Conservation (phyloP, 2,888 invertebrate species). For the Ennomos quercinarius region DNA sequence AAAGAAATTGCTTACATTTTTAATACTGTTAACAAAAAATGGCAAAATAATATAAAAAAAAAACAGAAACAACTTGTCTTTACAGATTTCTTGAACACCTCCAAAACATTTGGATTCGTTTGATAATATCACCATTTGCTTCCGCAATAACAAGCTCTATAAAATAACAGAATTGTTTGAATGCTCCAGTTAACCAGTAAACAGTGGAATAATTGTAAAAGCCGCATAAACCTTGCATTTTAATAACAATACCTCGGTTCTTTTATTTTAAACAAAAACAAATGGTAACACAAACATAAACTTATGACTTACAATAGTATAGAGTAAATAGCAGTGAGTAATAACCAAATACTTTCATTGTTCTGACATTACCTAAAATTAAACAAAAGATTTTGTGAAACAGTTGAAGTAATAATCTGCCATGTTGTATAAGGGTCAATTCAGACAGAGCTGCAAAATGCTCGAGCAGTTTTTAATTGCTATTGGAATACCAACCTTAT, state of each 20-base stretch:
- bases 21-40: no score
- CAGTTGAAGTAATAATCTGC: neutral
- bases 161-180: constrained; percentile 25
- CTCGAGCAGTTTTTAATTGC: no score
- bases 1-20: no score
- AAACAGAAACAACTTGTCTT: constrained; percentile 11
- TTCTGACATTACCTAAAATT: constrained; percentile 14
- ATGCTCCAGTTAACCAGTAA: constrained; percentile 15
- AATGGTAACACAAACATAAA: constrained; percentile 3
- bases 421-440: constrained; percentile 13
- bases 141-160: constrained; percentile 33
- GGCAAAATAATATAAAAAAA: neutral
- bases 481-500: no score
- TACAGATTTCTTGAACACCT: constrained; percentile 19
- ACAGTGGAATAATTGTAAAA: constrained; percentile 14
- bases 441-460: no score
- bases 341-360: constrained; percentile 16
- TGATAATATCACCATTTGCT: constrained; percentile 25
- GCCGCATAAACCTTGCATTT: constrained; percentile 21
- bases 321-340: neutral
- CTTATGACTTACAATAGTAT: neutral
- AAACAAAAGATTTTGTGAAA: constrained; percentile 14
- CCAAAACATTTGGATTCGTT: constrained; percentile 24
- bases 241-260: constrained; percentile 5
- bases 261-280: constrained; percentile 11